Base-by-base conservation (phyloP, 2,888 invertebrate genomes). In the Morpho achilles region DNA sequence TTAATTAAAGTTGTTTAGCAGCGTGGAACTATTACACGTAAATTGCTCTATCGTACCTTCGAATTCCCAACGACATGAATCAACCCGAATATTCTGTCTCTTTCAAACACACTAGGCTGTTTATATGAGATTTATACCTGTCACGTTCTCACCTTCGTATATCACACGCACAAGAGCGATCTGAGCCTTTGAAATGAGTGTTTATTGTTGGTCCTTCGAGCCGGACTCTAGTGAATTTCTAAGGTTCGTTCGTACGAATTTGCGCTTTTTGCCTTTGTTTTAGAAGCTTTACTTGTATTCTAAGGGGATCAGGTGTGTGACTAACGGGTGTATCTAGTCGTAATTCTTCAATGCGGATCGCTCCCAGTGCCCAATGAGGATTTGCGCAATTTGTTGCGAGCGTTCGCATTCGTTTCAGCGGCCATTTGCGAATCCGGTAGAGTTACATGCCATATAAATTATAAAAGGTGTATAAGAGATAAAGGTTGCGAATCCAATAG, bases 111-210 rank as follows among this genome's bases (percentile, higher is more conserved):
- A 71, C 68, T 79, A 78, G 78, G 79, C 74, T 71, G 62, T 65
- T 67, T 65, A 70, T 72, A 71, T 63, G 51, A 62, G 64, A 67
- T 69, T 69, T 79, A 76, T 77, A 75, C 73, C 74, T 73, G 72
- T 84, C 84, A 75, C 79, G 70, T 76, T 82, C 73, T 67, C 69
- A 73, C 81, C 76, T 76, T 71, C 74, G 82, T 86, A 83, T 75
- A 82, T 87, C 86, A 86, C 77, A 68, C 70, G 63, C 71, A 72
- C 74, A 77, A 81, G 80, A 82, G 77, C 79, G 71, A 74, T 73
- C 77, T 81, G 79, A 87, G 82, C 82, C 75, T 72, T 74, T 76
- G 75, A 82, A 87, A 89, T 82, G 82, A 87, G 87, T 87, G 87
- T 88, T 88, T 89, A 89, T 87, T 77, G 80, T 80, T 78, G 78